These are phyloP conservation scores for Alcis repandata DNA, from an alignment of 2,888 invertebrate genomes.

Conservation along the genomic window DNA sequence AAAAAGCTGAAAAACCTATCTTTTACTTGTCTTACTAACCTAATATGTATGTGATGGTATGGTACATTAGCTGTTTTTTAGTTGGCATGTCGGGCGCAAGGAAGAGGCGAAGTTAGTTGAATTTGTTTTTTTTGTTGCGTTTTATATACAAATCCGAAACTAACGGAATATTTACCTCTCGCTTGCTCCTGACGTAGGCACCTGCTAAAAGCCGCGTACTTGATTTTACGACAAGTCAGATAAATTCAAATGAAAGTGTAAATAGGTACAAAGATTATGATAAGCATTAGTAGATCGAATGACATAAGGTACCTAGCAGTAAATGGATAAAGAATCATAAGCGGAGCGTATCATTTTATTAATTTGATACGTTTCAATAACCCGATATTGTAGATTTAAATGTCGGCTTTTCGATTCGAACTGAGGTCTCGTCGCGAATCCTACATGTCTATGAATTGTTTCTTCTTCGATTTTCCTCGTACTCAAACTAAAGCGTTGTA, in stretches of 20 bases:
- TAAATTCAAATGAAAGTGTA: slow-evolving; percentile 4
- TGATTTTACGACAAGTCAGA: neutral
- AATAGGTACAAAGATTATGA: slow-evolving; percentile 8
- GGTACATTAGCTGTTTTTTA: too few relatives aligned
- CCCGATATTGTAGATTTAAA: neutral
- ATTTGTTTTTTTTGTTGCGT: too few relatives aligned
- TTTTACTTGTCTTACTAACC: too few relatives aligned
- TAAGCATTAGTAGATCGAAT: slow-evolving; percentile 20
- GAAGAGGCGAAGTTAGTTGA: too few relatives aligned
- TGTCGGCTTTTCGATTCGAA: neutral
- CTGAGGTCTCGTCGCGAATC: too few relatives aligned
- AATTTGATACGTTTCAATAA: neutral
- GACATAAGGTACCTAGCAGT: slow-evolving; percentile 18
- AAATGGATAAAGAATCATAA: slow-evolving; percentile 21
- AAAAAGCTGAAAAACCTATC: too few relatives aligned
- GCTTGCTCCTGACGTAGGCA: neutral
- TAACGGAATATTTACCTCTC: neutral
- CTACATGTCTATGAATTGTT: too few relatives aligned
- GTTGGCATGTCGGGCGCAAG: too few relatives aligned
- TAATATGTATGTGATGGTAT: too few relatives aligned
- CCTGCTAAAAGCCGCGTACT: neutral
- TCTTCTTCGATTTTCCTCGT: too few relatives aligned
- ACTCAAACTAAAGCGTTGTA: too few relatives aligned
- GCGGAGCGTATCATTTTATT: neutral
- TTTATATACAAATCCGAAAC: too few relatives aligned